These are phyloP conservation scores for Phalangium opilio DNA, from an alignment of 2,888 invertebrate species.

Conservation along the genomic window DNA sequence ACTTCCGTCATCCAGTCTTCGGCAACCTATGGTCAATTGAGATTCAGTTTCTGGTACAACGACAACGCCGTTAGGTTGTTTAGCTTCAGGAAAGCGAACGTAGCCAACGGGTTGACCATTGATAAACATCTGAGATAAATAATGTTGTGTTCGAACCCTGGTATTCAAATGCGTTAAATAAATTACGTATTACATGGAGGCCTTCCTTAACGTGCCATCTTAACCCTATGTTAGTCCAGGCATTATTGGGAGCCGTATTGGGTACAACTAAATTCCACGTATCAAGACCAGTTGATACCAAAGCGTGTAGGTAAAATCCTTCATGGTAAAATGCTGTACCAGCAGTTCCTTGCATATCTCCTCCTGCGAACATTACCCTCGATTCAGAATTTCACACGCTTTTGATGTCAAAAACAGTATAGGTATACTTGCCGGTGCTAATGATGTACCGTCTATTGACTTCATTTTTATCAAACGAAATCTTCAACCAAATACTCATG, in stretches of 20 bases:
- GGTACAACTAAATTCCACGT: conserved; percentile 17
- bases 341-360: conserved; percentile 19
- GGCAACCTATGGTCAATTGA: conserved; percentile 13
- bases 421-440: no score
- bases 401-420: no score
- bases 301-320: conserved; percentile 16
- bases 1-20: conserved; percentile 5
- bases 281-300: conserved; percentile 20
- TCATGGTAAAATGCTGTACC: conserved; percentile 20
- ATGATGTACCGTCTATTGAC: no score
- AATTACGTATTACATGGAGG: conserved; percentile 7
- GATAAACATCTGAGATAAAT: conserved; percentile 15
- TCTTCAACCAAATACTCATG: no score
- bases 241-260: conserved; percentile 17
- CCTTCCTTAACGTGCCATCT: conserved; percentile 13
- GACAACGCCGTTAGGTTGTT: conserved; percentile 7
- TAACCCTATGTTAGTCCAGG: conserved; percentile 23
- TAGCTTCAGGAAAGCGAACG: conserved; percentile 13
- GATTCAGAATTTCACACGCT: no score
- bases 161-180: no score
- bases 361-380: conserved; percentile 20
- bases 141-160: no score
- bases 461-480: no score
- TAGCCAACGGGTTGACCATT: conserved; percentile 13
- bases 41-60: no score